These are phyloP conservation scores for Cartodere bifasciata DNA, from an alignment of 2,888 invertebrate genomes.

Conservation along the genomic window DNA sequence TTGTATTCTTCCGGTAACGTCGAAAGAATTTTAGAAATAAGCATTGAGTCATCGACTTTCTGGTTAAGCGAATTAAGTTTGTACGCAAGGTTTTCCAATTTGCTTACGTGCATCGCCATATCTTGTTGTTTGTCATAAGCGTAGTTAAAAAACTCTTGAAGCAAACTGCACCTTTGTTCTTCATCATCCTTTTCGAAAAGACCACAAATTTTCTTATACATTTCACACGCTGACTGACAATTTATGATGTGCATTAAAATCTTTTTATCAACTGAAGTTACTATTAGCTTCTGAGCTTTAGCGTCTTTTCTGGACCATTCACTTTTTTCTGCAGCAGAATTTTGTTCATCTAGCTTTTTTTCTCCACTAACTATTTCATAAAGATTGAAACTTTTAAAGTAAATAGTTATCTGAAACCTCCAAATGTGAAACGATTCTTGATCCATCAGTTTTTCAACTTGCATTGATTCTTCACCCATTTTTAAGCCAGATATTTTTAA, in stretches of 20 bases:
- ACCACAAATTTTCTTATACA: conserved; percentile 2
- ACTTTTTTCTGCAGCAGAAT: background rate
- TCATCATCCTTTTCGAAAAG: conserved; percentile 3
- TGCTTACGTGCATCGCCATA: conserved; percentile 7
- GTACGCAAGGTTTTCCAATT: conserved; percentile 6
- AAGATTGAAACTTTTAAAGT: background rate
- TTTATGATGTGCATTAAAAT: conserved; percentile 5
- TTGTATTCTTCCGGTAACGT: conserved; percentile 9
- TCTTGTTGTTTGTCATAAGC: conserved; percentile 4
- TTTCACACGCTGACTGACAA: conserved; percentile 5
- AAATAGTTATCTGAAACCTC: conserved; percentile 3
- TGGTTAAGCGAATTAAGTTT: conserved; percentile 9
- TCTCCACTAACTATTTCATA: background rate
- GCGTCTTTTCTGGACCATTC: background rate
- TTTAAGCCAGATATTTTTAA: too few relatives aligned
- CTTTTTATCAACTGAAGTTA: background rate
- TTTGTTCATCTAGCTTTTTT: background rate
- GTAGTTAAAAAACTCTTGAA: conserved; percentile 8
- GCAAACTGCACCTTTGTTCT: conserved; percentile 6
- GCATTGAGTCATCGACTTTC: conserved; percentile 11
- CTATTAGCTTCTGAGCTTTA: background rate
- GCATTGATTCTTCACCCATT: background rate
- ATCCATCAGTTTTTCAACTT: conserved; percentile 2
- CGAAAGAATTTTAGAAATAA: conserved; percentile 13
- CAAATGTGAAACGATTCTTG: background rate